A percentile compares a stretch with the other conserved stretches of the same genome.
phyloP scores from a whole-genome alignment of 2,113 vertebrate species.

The Pterocles burchelli region DNA sequence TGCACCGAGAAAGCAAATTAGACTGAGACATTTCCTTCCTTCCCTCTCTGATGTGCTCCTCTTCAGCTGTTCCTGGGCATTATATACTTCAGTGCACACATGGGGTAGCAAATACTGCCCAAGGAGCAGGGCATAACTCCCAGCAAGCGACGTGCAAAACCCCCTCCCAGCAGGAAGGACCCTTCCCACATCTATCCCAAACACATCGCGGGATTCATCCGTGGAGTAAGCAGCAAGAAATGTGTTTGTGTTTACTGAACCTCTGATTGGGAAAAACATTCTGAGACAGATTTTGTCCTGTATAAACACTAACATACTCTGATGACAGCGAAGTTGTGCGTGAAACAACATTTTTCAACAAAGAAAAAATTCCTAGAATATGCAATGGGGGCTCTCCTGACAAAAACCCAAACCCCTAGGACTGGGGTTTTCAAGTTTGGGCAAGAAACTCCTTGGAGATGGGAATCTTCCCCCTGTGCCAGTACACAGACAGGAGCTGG shows the following conservation, averaged over 20 bases:
- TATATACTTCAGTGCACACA: not conserved
- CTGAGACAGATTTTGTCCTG: not conserved
- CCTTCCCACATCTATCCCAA: not conserved
- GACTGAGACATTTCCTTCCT: not conserved
- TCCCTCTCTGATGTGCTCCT: not conserved
- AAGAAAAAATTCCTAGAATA: not conserved
- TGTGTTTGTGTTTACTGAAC: slow-evolving; percentile 13
- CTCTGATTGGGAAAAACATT: not conserved
- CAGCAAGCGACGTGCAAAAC: not conserved
- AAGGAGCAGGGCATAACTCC: not conserved
- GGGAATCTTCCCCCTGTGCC: not conserved
- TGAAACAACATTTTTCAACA: not conserved
- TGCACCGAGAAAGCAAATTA: not conserved
- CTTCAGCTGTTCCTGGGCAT: not conserved
- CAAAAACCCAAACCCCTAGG: not conserved
- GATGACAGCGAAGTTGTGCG: not conserved
- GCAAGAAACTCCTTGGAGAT: not conserved
- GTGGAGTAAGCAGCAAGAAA: not conserved
- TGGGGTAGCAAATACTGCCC: not conserved
- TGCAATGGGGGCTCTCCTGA: not conserved
- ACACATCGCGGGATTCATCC: not conserved
- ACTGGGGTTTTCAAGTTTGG: not conserved
- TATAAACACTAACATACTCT: not conserved
- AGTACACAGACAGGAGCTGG: not conserved
- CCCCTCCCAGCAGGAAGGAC: not conserved